phyloP scores from a whole-genome alignment of 2,113 vertebrate species.

The Phoenicopterus ruber region DNA sequence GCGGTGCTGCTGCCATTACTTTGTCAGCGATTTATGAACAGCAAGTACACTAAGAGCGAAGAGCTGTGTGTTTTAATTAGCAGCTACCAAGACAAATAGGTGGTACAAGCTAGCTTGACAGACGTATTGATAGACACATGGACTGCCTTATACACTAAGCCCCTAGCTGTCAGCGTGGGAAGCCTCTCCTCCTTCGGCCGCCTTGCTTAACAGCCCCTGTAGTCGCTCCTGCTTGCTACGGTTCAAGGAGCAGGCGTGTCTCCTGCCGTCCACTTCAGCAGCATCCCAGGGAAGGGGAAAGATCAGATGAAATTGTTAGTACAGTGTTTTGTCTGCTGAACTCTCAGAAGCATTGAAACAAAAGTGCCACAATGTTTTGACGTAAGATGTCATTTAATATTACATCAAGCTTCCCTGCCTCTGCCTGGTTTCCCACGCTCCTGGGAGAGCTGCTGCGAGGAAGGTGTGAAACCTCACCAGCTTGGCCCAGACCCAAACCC shows the following conservation, averaged over 20 bases:
- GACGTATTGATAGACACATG: not conserved
- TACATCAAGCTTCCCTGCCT: not conserved
- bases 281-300: not conserved
- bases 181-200: not conserved
- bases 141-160: not conserved
- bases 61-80: not conserved
- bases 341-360: not conserved
- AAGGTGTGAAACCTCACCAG: not conserved
- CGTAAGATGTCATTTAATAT: not conserved
- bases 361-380: not conserved
- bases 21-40: not conserved
- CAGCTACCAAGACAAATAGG: not conserved
- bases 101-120: not conserved
- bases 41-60: not conserved
- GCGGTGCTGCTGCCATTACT: not conserved
- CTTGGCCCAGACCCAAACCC: not conserved
- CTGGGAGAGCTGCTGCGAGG: fast-evolving
- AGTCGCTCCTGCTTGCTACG: not conserved
- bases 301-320: not conserved
- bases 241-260: not conserved
- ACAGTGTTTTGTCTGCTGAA: not conserved
- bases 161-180: not conserved
- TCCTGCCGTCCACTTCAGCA: not conserved
- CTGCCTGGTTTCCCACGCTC: not conserved
- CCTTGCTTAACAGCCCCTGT: not conserved